Base-by-base conservation (phyloP, 2,888 invertebrate species). In the Campoplex capitator region DNA sequence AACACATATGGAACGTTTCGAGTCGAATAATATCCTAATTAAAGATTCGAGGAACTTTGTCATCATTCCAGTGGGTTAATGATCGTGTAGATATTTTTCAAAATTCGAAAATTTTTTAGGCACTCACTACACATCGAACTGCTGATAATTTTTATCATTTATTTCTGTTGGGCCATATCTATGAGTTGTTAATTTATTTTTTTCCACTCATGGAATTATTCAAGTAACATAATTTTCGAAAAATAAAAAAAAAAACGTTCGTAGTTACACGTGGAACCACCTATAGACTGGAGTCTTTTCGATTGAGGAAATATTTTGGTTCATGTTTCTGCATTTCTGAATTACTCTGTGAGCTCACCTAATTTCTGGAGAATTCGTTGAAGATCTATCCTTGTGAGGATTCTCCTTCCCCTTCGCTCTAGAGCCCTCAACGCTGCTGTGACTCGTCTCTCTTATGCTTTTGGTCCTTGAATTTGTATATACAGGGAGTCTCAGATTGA, bases 331-430 rank as follows among this genome's bases (percentile, higher is more conserved):
- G 51, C 62, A 56, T 74, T 56, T 42, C 35, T 76, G 76, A 28
- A 75, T 62, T 28, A 56, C 28, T 56, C 73, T 68, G 13, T 28
- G 74, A 56, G 71, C 58, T 78, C 74, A 54, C 84, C 78, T 84
- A 79, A 84, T 84, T 84, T 74, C 78, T 74, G 58, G 74, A 84
- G 74, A 74, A 79, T 84, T 35, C 73, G 16, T 45, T 32, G 54
- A 56, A 70, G 71, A 71, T 71, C 4, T 16, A 62, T 32, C 68
- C 82, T 56, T 48, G 54, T 51, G 65, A 35, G 65, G 56, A 58
- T 74, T 58, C 23, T 23, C 65, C 38, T 67, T 70, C 38, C 42
- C 48, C 62, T 23, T 28, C 35, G 70, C 76, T 54, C 23, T 56
- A n/a, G 9, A 32, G 48, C 83, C 67, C 56, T 74, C n/a, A n/a